A percentile compares a stretch with the other conserved stretches of the same genome.
Evolutionary conservation across 2,113 vertebrate genomes (phyloP).

Genomic region (Xenopus borealis): DNA sequence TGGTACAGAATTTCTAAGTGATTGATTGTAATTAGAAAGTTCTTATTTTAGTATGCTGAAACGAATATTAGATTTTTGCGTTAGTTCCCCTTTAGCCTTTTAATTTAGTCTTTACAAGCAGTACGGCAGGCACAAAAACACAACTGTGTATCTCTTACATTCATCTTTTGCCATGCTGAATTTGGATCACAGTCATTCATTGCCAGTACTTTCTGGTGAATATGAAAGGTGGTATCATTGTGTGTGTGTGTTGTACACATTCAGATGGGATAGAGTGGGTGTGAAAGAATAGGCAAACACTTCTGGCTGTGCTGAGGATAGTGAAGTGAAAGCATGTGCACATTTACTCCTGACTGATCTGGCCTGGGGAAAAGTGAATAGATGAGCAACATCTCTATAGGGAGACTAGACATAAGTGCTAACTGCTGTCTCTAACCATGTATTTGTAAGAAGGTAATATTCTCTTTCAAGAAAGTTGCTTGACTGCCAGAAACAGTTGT

Average conservation of each 20-base stretch:
- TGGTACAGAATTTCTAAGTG: too few relatives aligned
- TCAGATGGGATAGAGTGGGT: too few relatives aligned
- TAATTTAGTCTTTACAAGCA: background rate
- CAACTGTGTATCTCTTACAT: background rate
- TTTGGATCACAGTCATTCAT: background rate
- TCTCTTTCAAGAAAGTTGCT: background rate
- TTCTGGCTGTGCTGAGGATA: background rate
- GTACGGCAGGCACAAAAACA: background rate
- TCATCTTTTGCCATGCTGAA: background rate
- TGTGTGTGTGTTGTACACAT: too few relatives aligned
- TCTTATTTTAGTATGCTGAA: too few relatives aligned
- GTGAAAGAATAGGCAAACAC: background rate
- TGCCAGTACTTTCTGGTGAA: too few relatives aligned
- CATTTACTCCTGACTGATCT: background rate
- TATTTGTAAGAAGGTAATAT: background rate
- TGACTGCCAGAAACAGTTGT: constrained; percentile 9
- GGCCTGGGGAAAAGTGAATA: background rate
- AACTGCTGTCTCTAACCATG: background rate
- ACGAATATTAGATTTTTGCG: too few relatives aligned
- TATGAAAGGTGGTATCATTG: too few relatives aligned
- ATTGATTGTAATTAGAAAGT: too few relatives aligned
- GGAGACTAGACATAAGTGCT: background rate
- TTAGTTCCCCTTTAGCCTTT: too few relatives aligned
- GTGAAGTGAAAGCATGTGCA: background rate
- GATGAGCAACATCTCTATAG: background rate